Evolutionary conservation across 2,113 vertebrate species (phyloP), one percentile per base, ranked within the genome.

Genomic region (Smithornis capensis): DNA sequence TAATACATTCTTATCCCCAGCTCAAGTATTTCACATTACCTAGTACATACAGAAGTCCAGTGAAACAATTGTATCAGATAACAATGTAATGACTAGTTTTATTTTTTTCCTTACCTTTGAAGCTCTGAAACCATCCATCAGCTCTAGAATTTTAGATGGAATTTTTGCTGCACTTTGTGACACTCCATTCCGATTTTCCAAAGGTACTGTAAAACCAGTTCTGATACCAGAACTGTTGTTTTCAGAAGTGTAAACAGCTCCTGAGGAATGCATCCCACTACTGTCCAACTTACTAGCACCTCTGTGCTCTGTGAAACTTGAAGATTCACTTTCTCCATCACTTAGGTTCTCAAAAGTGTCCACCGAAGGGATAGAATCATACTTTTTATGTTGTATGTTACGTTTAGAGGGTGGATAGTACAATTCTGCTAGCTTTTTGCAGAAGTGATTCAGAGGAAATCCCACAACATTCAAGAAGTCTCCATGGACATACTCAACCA

Each of bases 391-490:
- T 3, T 23, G 92, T 8, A 80, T 4, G 4, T 82, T 71, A 12
- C 87, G 83, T 45, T 92, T 96, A 19, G 73, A 28, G 7, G 89
- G 92, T 0, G 52, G 93, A 92, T 78, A 97, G 95, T 98, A 99
- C 53, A 99, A 97, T 42, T 96, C 64, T 13, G 96, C 97, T 63
- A 99, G 96, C 81, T 98, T 96, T 97, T 98, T 99, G 98, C 99
- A 99, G 96, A 99, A 99, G 94, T 94, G 99, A 97, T 99, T 99
- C 42, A 99, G 98, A 11, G 99, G 99, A 92, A 99, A 99, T 74
- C 99, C 99, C 40, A 99, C 98, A 12, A 99, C 99, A 31, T 99
- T 99, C 40, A 99, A 93, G 93, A 99, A 99, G 97, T 99, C 99
- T 35, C 99, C 99, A 0, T 97, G 98, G 17, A 99, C 98, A 7